Evolutionary conservation across 2,888 invertebrate genomes (phyloP).

Genomic region (Melanostoma mellinum): DNA sequence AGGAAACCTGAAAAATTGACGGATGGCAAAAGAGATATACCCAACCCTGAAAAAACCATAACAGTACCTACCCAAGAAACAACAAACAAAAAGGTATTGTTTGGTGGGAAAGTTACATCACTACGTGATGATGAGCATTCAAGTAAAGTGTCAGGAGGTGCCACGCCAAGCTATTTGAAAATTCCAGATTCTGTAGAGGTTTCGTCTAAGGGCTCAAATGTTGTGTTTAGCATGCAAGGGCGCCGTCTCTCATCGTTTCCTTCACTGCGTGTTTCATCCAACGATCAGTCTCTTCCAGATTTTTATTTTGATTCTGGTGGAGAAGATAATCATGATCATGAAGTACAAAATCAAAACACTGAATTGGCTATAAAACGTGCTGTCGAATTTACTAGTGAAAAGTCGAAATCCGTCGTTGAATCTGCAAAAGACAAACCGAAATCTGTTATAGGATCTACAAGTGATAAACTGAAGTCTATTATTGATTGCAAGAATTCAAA

Average conservation of each 20-base stretch:
- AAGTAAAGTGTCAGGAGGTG: slow-evolving; percentile 3
- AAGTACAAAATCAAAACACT: neutral
- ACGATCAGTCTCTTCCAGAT: slow-evolving; percentile 22
- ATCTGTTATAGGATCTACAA: too few relatives aligned
- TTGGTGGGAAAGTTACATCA: slow-evolving; percentile 50
- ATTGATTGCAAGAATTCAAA: too few relatives aligned
- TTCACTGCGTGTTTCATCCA: slow-evolving; percentile 7
- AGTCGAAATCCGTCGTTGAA: too few relatives aligned
- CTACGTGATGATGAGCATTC: slow-evolving; percentile 39
- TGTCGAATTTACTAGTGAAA: too few relatives aligned
- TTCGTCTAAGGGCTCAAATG: slow-evolving; percentile 35
- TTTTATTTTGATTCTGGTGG: slow-evolving; percentile 42
- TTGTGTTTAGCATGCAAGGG: slow-evolving; percentile 59
- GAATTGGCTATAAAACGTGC: too few relatives aligned
- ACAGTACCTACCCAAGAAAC: neutral
- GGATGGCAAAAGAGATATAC: neutral
- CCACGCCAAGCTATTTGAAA: slow-evolving; percentile 41
- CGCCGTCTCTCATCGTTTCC: slow-evolving; percentile 48
- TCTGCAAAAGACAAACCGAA: too few relatives aligned
- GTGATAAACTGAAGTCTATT: too few relatives aligned
- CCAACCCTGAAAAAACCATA: neutral
- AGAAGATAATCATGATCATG: slow-evolving; percentile 1
- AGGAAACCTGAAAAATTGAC: neutral
- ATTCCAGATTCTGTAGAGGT: slow-evolving; percentile 43
- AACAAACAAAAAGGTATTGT: slow-evolving; percentile 23